Conservation (phyloP, 2,797 vertebrate genomes). For the Leptodactylus fallax region DNA sequence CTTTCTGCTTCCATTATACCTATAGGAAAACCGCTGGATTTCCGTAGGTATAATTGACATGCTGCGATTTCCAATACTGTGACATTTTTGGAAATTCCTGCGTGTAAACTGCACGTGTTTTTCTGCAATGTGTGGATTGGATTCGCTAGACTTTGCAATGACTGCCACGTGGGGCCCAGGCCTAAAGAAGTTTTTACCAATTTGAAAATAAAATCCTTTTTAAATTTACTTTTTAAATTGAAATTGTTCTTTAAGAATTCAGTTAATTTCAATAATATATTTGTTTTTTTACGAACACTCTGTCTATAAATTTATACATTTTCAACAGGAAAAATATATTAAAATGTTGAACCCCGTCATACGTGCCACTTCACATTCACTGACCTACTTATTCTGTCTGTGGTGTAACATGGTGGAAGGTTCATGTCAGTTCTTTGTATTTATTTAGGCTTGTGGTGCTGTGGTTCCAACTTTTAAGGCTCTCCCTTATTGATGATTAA, state of each 20-base stretch:
- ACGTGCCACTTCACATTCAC: background rate
- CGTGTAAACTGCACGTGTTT: too few species aligned
- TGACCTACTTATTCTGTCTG: slow-evolving; percentile 2
- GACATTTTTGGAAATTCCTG: too few species aligned
- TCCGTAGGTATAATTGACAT: too few species aligned
- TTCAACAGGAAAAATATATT: background rate
- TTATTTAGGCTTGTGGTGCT: background rate
- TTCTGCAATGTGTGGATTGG: too few species aligned
- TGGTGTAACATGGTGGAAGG: background rate
- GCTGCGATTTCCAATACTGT: too few species aligned
- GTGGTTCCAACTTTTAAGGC: background rate
- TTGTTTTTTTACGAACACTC: background rate
- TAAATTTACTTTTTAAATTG: background rate
- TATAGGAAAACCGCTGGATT: too few species aligned
- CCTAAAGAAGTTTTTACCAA: too few species aligned
- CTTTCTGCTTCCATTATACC: too few species aligned
- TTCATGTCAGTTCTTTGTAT: background rate
- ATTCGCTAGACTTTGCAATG: too few species aligned
- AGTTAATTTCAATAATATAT: too few species aligned
- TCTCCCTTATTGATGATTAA: background rate
- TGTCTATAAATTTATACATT: background rate
- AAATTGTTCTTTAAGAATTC: background rate
- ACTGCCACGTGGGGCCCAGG: too few species aligned
- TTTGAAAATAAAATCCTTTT: too few species aligned
- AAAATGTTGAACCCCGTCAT: background rate